Base-by-base conservation (phyloP, 2,888 invertebrate genomes). In the Gibbula magus region DNA sequence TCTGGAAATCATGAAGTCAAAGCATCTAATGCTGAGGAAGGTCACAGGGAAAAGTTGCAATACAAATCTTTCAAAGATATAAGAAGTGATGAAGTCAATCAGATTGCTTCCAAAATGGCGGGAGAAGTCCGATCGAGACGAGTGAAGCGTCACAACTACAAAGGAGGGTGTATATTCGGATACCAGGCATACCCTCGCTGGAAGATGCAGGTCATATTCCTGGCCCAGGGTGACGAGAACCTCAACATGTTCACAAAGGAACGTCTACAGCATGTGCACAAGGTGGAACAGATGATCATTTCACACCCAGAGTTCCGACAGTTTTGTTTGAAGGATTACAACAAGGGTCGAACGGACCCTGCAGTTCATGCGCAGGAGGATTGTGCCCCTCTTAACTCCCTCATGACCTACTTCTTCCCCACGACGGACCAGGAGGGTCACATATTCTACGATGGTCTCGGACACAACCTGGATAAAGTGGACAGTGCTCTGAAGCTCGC, bases 391-490 rank as follows among this genome's bases (percentile, higher is more conserved):
- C 83, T 90, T 5, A 91, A 91, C 79, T 91, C 91, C 16, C 80
- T 91, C 1, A 73, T 91, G 76, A 89, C 91, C 29, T 91, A 91
- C 79, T 91, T 91, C 81, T 91, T 86, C 81, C 91, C 91, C 3
- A 90, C 91, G 0, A 77, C 81, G 39, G 87, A 87, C 66, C 73
- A 73, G 2, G 70, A 76, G 1, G 88, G 88, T 0, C 80, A 82
- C 35, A 77, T 89, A 25, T 85, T 85, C 79, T 91, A 88, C 78
- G 91, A 91, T 81, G 90, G 90, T 0, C 83, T 89, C 3, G 91
- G 91, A 5, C 54, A 80, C 7, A 88, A 88, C 35, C 79, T 90
- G 66, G 87, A 85, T 10, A 86, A 90, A 54, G 83, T 91, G n/a
- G 86, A 89, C 52, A 87, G 88, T 81, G 89, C 91, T 1, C 82